Evolutionary conservation across 2,888 invertebrate species (phyloP).

Genomic region (Ophion ellenae): DNA sequence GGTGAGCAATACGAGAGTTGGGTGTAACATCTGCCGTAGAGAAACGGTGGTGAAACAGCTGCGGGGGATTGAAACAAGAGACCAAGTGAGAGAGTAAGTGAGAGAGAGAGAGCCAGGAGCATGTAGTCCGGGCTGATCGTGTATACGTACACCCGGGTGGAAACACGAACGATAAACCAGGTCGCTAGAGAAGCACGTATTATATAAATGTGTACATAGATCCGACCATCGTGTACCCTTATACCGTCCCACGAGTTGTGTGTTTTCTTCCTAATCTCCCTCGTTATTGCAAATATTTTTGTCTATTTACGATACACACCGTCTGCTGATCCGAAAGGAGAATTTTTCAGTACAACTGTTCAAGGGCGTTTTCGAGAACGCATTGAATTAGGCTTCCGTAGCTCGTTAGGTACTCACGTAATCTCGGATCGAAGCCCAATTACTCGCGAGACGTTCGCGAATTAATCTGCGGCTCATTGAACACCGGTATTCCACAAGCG

Average conservation of each 20-base stretch:
- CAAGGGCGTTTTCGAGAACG: neutral
- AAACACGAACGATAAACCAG: slow-evolving; percentile 69
- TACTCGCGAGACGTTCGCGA: neutral
- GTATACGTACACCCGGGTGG: slow-evolving; percentile 58
- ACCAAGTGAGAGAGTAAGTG: slow-evolving; percentile 48
- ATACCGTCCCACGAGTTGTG: slow-evolving; percentile 13
- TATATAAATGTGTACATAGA: slow-evolving; percentile 41
- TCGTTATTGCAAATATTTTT: slow-evolving; percentile 33
- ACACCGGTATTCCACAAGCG: neutral
- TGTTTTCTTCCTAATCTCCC: slow-evolving; percentile 35
- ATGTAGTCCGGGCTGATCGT: slow-evolving; percentile 65
- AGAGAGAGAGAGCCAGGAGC: slow-evolving; percentile 56
- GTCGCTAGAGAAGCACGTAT: slow-evolving; percentile 55
- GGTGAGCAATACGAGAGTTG: slow-evolving; percentile 70
- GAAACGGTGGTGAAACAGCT: slow-evolving; percentile 77
- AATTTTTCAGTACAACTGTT: neutral
- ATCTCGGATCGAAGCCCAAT: slow-evolving; percentile 1
- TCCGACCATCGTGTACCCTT: slow-evolving; percentile 15
- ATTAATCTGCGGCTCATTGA: neutral
- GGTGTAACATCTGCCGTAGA: slow-evolving; percentile 78
- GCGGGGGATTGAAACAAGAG: slow-evolving; percentile 71
- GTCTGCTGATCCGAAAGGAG: slow-evolving; percentile 27
- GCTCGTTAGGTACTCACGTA: neutral
- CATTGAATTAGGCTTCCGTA: neutral
- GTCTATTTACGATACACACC: slow-evolving; percentile 6